These are phyloP conservation scores for Melitaea cinxia DNA, from an alignment of 1,140 invertebrate species.

Conservation along the genomic window DNA sequence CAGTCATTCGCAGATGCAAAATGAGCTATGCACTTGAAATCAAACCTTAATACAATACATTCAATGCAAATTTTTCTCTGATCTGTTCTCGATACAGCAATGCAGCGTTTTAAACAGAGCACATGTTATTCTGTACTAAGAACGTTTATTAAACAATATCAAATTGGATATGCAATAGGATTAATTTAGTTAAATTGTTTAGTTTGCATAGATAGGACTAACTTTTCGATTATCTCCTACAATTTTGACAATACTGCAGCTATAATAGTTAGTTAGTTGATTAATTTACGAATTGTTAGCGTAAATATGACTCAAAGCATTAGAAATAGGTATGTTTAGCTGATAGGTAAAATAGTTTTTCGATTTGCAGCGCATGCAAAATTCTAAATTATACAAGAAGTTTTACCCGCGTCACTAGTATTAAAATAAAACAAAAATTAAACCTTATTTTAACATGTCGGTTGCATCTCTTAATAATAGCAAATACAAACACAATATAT, in stretches of 20 bases:
- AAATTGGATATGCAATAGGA: background rate
- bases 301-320: too few species aligned
- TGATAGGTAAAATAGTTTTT: too few species aligned
- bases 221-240: background rate
- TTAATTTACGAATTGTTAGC: too few species aligned
- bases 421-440: too few species aligned
- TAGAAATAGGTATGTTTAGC: too few species aligned
- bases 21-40: background rate
- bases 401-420: too few species aligned
- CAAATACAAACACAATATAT: too few species aligned
- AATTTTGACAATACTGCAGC: background rate
- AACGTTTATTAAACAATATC: conserved; percentile 15
- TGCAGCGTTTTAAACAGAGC: conserved; percentile 7
- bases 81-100: background rate
- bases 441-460: too few species aligned
- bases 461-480: too few species aligned
- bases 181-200: background rate
- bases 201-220: background rate
- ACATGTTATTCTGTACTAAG: conserved; percentile 13
- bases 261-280: too few species aligned
- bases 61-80: conserved; percentile 2
- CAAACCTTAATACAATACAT: background rate
- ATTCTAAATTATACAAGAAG: too few species aligned
- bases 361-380: too few species aligned
- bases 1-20: conserved; percentile 13